Percentiles rank a stretch among this genome's conserved stretches.
Evolutionary conservation across 2,113 vertebrate genomes (phyloP).

Genomic region (Capreolus pygargus): DNA sequence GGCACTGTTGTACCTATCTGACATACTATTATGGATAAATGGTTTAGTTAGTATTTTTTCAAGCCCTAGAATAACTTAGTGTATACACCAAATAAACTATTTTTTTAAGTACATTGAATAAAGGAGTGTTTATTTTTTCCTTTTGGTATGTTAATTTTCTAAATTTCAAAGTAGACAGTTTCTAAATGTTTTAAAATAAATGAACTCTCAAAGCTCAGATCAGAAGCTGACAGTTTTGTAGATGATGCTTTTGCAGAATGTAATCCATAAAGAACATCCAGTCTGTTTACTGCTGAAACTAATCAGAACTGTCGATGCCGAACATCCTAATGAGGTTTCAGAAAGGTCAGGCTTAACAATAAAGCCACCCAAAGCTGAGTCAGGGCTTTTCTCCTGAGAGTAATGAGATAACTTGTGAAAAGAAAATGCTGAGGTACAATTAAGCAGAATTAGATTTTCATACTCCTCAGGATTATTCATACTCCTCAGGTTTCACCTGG

Average conservation of each 20-base stretch:
- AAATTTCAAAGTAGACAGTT: conserved; percentile 23
- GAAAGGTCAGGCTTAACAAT: background rate
- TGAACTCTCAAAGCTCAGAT: conserved; percentile 8
- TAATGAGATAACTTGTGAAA: background rate
- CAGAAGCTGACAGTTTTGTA: background rate
- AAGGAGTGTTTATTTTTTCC: background rate
- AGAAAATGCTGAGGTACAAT: background rate
- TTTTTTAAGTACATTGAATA: background rate
- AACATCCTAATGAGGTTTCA: background rate
- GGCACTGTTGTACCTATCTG: background rate
- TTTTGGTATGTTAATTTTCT: conserved; percentile 25
- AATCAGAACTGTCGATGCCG: background rate
- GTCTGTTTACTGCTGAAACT: background rate
- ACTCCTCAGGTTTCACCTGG: background rate
- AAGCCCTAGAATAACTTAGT: background rate
- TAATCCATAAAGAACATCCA: background rate
- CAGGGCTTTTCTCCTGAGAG: conserved; percentile 41
- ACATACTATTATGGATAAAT: background rate
- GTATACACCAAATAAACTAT: background rate
- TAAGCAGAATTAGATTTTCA: conserved; percentile 38
- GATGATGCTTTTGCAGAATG: background rate
- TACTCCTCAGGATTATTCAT: background rate
- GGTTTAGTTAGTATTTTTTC: background rate
- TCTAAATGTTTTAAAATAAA: conserved; percentile 36
- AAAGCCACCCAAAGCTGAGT: background rate